Conservation (phyloP, 2,797 vertebrate genomes). For the Pogonophryne albipinna region DNA sequence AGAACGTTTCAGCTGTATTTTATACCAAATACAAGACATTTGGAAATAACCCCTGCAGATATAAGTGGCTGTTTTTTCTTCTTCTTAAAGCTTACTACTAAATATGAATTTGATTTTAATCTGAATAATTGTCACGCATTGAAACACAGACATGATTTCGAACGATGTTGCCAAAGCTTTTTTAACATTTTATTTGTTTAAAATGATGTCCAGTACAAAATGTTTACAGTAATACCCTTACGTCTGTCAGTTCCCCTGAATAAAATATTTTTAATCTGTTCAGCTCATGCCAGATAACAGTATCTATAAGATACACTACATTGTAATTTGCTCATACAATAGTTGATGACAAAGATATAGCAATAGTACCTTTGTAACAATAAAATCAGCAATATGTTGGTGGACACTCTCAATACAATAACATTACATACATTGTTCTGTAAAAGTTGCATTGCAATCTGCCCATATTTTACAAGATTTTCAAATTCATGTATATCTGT, state of each 20-base stretch:
- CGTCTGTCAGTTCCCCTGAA: constrained; percentile 89
- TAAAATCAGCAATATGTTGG: constrained; percentile 88
- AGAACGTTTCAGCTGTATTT: background rate
- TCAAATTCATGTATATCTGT: constrained; percentile 86
- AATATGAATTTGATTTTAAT: background rate
- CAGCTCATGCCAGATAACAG: constrained; percentile 92
- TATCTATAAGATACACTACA: constrained; percentile 99
- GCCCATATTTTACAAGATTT: constrained; percentile 91
- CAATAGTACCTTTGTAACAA: constrained; percentile 96
- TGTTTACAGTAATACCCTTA: constrained; percentile 92
- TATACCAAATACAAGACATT: background rate
- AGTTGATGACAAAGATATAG: constrained; percentile 88
- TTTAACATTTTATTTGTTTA: constrained; percentile 90
- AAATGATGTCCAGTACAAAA: constrained; percentile 99
- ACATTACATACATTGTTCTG: constrained; percentile 89
- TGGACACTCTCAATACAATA: constrained; percentile 90
- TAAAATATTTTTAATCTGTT: constrained; percentile 94
- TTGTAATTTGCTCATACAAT: constrained; percentile 90
- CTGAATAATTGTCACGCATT: background rate
- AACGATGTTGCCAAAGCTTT: constrained; percentile 15
- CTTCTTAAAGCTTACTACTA: background rate
- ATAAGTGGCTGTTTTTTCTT: background rate
- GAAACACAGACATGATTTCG: background rate
- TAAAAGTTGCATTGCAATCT: constrained; percentile 98
- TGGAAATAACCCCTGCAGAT: background rate